Base-by-base conservation (phyloP, 2,888 invertebrate species). In the Diaperis boleti region DNA sequence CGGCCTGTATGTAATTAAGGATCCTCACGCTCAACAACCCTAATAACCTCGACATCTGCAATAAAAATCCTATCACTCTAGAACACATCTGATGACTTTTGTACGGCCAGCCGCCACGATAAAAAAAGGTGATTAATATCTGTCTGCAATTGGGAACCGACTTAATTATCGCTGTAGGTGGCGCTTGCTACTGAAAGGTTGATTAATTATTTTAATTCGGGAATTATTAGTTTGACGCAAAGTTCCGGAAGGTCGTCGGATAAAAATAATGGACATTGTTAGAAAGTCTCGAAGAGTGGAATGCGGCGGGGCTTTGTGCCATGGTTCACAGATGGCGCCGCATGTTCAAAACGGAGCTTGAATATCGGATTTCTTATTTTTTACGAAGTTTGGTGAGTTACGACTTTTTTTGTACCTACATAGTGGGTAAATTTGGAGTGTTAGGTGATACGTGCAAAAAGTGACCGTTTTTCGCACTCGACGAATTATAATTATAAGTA, bases 101-200 rank as follows among this genome's bases (percentile, higher is more conserved):
- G 62, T 22, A 37, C 44, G 52, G n/a, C n/a, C n/a, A n/a, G n/a
- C 59, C 41, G 11, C 37, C 3, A 49, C 56, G 17, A n/a, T n/a
- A n/a, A n/a, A 63, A 63, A 61, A 65, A 63, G 45, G 57, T 64
- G 47, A 67, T 67, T 67, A 65, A 65, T 67, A 63, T 63, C 63
- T 59, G 61, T 59, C 65, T 37, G 44, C 26, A 67, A 63, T 60
- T 63, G 52, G 65, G 41, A 65, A 59, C 55, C 54, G 66, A 68
- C 67, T 69, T 69, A 68, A 72, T 74, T 74, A 72, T 67, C 72
- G 62, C 73, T 17, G 70, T 72, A 72, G 73, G 73, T 68, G 72
- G 72, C 66, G 66, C 55, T 63, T 65, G 73, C 73, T 74, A 74
- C 73, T 67, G 73, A 72, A 72, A 74, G 69, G 65, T 69, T 71